phyloP scores from a whole-genome alignment of 2,888 invertebrate genomes.

The Branchinecta sandiegonensis region DNA sequence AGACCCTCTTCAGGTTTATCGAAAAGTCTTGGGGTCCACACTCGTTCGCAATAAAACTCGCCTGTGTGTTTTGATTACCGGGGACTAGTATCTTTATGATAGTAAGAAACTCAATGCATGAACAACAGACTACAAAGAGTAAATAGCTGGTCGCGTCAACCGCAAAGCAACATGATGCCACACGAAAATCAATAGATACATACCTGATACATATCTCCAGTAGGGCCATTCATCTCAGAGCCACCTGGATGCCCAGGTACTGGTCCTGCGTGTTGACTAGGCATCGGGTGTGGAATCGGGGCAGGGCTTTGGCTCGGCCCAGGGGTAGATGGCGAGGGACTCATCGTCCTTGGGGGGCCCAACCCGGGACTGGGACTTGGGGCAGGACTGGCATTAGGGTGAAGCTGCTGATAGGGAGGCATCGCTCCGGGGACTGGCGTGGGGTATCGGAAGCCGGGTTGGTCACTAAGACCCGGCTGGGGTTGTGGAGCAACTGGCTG shows the following conservation, averaged over 20 bases:
- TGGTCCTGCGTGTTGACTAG: neutral
- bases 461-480: constrained; percentile 28
- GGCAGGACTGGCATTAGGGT: constrained; percentile 26
- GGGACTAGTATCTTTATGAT: too few relatives aligned
- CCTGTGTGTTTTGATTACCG: too few relatives aligned
- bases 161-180: too few relatives aligned
- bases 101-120: too few relatives aligned
- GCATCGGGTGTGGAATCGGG: constrained; percentile 8
- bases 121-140: too few relatives aligned
- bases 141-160: too few relatives aligned
- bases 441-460: constrained; percentile 20
- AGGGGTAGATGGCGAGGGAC: constrained; percentile 1
- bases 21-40: too few relatives aligned
- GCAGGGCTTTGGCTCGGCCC: neutral
- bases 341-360: constrained; percentile 20
- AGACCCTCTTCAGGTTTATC: too few relatives aligned
- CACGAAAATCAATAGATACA: too few relatives aligned
- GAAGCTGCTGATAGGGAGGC: constrained; percentile 22
- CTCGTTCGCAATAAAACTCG: too few relatives aligned
- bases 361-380: constrained; percentile 23
- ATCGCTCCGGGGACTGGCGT: constrained; percentile 17
- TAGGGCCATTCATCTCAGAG: neutral
- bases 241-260: neutral
- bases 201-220: neutral
- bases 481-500: neutral